These are phyloP conservation scores for Anguilla pacifica DNA, from an alignment of 2,797 vertebrate species.

Conservation along the genomic window DNA sequence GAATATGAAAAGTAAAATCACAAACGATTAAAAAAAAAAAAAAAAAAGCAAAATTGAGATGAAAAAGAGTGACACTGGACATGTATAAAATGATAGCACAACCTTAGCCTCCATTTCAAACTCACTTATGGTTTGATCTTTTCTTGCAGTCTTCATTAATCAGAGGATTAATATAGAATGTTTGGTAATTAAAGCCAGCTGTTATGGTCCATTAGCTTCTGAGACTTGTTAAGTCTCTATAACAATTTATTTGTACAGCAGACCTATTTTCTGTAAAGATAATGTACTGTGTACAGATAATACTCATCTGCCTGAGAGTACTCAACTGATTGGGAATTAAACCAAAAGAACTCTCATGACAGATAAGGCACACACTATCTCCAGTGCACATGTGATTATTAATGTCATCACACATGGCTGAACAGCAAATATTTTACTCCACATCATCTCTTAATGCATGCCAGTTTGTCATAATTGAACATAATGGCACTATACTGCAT, in stretches of 20 bases:
- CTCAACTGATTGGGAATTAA: background rate
- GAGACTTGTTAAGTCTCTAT: background rate
- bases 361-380: background rate
- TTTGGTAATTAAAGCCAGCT: slow-evolving; percentile 16
- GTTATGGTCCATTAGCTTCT: slow-evolving; percentile 12
- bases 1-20: background rate
- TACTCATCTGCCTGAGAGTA: background rate
- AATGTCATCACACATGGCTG: background rate
- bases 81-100: background rate
- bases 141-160: background rate
- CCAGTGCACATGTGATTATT: background rate
- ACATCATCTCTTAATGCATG: background rate
- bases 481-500: background rate
- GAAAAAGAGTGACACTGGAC: background rate
- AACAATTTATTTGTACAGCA: slow-evolving; percentile 10
- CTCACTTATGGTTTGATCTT: background rate
- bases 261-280: background rate
- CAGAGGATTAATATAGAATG: background rate
- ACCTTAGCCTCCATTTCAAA: slow-evolving; percentile 8
- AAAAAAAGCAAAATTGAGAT: background rate
- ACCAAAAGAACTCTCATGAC: background rate
- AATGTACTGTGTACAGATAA: slow-evolving; percentile 4
- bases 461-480: slow-evolving; percentile 5
- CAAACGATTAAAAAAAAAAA: background rate
- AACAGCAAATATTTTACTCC: background rate